phyloP scores from a whole-genome alignment of 2,113 vertebrate genomes.

The Trogon surrucura region DNA sequence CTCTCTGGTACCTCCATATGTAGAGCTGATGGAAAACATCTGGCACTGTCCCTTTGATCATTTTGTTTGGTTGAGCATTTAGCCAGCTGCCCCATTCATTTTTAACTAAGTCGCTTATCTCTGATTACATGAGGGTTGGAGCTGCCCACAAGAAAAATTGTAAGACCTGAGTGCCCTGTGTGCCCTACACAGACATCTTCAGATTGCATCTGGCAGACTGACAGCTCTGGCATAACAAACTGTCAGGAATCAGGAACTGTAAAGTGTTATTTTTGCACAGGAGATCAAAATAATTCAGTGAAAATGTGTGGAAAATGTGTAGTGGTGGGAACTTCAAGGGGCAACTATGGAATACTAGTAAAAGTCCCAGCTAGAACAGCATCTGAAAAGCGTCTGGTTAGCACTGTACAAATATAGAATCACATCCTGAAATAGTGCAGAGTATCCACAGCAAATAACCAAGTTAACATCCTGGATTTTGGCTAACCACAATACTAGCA shows the following conservation, averaged over 20 bases:
- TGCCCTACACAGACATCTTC: background rate
- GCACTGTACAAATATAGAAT: background rate
- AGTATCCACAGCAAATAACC: constrained; percentile 24
- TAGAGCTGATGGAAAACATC: constrained; percentile 73
- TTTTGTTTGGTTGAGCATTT: constrained; percentile 69
- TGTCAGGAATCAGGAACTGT: background rate
- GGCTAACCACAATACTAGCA: background rate
- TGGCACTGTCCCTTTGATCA: constrained; percentile 74
- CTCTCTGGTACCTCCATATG: constrained; percentile 60
- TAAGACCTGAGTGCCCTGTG: background rate
- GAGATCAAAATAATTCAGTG: background rate
- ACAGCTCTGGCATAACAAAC: background rate
- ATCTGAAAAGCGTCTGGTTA: constrained; percentile 28
- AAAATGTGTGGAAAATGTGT: background rate
- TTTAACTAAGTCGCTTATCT: constrained; percentile 63
- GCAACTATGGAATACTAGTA: background rate
- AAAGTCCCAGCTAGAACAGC: background rate
- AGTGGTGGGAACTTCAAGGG: background rate
- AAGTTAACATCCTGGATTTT: background rate
- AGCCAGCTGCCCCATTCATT: constrained; percentile 74
- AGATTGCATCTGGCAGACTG: background rate
- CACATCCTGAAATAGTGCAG: background rate
- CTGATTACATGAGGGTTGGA: constrained; percentile 45
- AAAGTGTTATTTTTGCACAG: background rate
- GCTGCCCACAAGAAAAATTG: background rate